Base-by-base conservation (phyloP, 2,113 vertebrate species). In the Bucco capensis region DNA sequence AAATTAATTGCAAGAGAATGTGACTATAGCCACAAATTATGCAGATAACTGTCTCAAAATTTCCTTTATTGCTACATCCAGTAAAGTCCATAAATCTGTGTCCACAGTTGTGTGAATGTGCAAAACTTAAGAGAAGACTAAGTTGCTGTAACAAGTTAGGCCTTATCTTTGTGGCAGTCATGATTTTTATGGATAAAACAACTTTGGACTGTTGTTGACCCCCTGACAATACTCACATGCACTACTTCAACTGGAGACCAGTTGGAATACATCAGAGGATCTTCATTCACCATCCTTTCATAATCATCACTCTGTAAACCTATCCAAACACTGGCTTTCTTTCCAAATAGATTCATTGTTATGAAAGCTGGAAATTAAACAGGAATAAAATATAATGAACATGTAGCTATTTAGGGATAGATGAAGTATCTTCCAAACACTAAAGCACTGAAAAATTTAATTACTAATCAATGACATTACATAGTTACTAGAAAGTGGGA, bases 301-400 rank as follows among this genome's bases (percentile, higher is more conserved):
- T 97, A 98, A 96, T 98, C 96, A 2, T 97, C 96, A 57, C 97
- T 97, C 88, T 96, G 93, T 37, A 98, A 96, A 46, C 98, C 98
- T 76, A 99, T 99, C 99, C 99, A 99, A 81, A 99, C 97, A 73
- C 98, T 98, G 2, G 97, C 97, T 35, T 98, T 97, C 71, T 92
- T 90, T 50, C 98, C 98, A 96, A 98, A 97, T 10, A 99, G 98
- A 97, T 99, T 97, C 98, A 99, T 98, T 83, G 98, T 99, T 96
- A 99, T 97, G 96, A 98, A 99, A 93, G 99, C 99, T 99, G 95
- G 46, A 96, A 96, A 93, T 17, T 0, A 89, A 94, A 93, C 22
- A 94, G 44, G 74, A 95, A 90, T 51, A 85, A 81, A 91, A 92
- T 70, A 74, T 51, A 95, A 86, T 37, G 62, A 85, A 53, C 22